Evolutionary conservation across 2,888 invertebrate genomes (phyloP), one percentile per base, ranked within the genome.

Genomic region (Mellilla xanthometata): DNA sequence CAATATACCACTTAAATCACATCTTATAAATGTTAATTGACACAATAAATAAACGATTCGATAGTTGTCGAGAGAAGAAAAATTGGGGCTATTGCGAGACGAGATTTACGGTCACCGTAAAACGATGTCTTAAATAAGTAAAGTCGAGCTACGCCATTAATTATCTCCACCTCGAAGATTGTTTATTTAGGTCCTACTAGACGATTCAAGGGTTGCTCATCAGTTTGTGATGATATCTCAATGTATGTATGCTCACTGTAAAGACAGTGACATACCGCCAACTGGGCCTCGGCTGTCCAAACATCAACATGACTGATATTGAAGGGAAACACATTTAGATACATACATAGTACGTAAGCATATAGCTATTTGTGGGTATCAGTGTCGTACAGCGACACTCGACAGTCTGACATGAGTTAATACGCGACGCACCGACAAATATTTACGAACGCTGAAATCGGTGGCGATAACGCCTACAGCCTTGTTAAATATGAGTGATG

Each of bases 341-440:
- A 24, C 24, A 24, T 24, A 24, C 3, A 6, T 19, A 19, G n/a
- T n/a, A n/a, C n/a, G n/a, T n/a, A n/a, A n/a, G n/a, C n/a, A n/a
- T n/a, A n/a, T n/a, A n/a, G n/a, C n/a, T n/a, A n/a, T n/a, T n/a
- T n/a, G n/a, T n/a, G n/a, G n/a, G n/a, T 19, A 19, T 24, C 22
- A 23, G 33, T 34, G 35, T 58, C 56, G 56, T 55, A n/a, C n/a
- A n/a, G 34, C 32, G 46, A 45, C 50, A 39, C 47, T 36, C 38
- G 47, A 52, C 40, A 50, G 52, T 39, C 47, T 42, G 39, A 35
- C 72, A 68, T 52, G 60, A 56, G 71, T 72, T 75, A 78, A 81
- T 76, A 77, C 69, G 70, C 24, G 13, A 39, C 39, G 13, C 27
- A 11, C 13, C 65, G 19, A 39, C 59, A 57, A 59, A 65, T 65